Conservation (phyloP, 2,797 vertebrate species). For the Lemur catta region DNA sequence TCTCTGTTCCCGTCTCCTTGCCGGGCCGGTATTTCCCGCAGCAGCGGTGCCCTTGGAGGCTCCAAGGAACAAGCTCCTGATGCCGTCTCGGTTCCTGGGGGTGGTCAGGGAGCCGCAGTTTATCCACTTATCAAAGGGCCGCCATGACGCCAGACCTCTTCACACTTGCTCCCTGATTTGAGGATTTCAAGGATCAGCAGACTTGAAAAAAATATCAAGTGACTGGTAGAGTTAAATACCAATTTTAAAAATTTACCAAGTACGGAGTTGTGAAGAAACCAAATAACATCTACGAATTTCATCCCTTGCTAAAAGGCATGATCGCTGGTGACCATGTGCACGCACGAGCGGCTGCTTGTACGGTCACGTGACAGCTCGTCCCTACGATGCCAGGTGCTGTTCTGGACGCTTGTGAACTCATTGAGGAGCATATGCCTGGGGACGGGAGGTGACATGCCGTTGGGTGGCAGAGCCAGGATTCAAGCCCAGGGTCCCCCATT, state of each 20-base stretch:
- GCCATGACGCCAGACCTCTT: not conserved
- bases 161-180: not conserved
- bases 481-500: not conserved
- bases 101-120: not conserved
- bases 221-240: not conserved
- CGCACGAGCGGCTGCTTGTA: no score
- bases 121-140: not conserved
- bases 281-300: not conserved
- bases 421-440: rapidly evolving
- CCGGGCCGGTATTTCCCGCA: not conserved
- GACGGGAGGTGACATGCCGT: not conserved
- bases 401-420: not conserved
- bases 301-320: not conserved
- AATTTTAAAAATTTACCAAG: not conserved
- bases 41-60: no score
- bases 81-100: not conserved
- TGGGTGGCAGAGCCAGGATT: not conserved
- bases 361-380: not conserved
- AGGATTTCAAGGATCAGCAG: not conserved
- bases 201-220: not conserved
- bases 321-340: no score
- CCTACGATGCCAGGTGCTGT: not conserved
- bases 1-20: not conserved
- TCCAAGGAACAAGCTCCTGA: not conserved
- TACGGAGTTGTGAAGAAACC: not conserved